These are phyloP conservation scores for Pseudomugil gertrudae DNA, from an alignment of 2,797 vertebrate genomes.

Conservation along the genomic window DNA sequence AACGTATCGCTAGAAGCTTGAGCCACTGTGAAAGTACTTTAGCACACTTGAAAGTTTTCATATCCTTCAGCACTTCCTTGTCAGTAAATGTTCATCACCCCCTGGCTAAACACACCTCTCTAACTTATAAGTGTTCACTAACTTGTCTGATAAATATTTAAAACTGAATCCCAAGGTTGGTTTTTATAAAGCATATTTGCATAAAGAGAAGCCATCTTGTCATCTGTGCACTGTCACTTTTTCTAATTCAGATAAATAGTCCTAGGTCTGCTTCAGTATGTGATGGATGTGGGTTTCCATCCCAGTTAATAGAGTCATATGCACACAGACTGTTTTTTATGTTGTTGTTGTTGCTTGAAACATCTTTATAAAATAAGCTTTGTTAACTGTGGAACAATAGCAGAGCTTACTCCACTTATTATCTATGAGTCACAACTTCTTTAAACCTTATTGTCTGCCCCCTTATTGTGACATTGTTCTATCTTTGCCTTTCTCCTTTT, in stretches of 20 bases:
- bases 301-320: slow-evolving; percentile 51
- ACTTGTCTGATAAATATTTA: slow-evolving; percentile 21
- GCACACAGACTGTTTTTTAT: slow-evolving; percentile 32
- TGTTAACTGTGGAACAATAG: slow-evolving; percentile 38
- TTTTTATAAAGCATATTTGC: slow-evolving; percentile 17
- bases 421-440: slow-evolving; percentile 21
- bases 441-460: background rate
- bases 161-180: slow-evolving; percentile 19
- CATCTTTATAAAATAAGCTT: slow-evolving; percentile 33
- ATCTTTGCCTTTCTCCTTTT: background rate
- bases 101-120: slow-evolving; percentile 3
- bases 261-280: slow-evolving; percentile 6
- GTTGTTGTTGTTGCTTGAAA: slow-evolving; percentile 39
- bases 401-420: slow-evolving; percentile 3
- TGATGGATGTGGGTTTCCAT: slow-evolving; percentile 49
- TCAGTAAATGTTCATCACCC: slow-evolving; percentile 1
- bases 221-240: slow-evolving; percentile 42
- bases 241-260: slow-evolving; percentile 59
- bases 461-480: slow-evolving; percentile 8
- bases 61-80: slow-evolving; percentile 26
- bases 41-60: slow-evolving; percentile 19
- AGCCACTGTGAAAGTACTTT: slow-evolving; percentile 27
- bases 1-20: slow-evolving; percentile 24
- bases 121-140: slow-evolving; percentile 9
- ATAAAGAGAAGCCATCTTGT: slow-evolving; percentile 1